Conservation (phyloP, 2,113 vertebrate species). For the Heterochromis multidens region DNA sequence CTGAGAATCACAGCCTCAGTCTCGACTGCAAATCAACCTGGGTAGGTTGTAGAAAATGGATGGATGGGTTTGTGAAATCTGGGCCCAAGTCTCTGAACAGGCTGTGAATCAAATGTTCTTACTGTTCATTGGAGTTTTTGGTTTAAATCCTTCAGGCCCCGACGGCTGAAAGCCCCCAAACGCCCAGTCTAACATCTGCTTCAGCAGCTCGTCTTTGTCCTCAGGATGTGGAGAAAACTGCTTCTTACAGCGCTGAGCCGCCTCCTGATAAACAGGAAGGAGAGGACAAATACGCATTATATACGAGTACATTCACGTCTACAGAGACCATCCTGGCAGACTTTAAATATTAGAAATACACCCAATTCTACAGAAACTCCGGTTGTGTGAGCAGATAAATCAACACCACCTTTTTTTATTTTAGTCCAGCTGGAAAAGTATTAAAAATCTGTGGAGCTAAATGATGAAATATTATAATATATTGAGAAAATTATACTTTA, state of each 20-base stretch:
- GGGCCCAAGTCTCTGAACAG: background rate
- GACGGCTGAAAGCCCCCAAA: conserved; percentile 81
- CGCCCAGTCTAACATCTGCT: conserved; percentile 88
- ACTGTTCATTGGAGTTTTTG: conserved; percentile 25
- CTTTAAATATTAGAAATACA: background rate
- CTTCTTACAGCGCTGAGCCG: conserved; percentile 78
- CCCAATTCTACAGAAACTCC: too few relatives aligned
- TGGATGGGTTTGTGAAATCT: background rate
- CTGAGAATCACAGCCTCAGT: too few relatives aligned
- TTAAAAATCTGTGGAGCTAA: too few relatives aligned
- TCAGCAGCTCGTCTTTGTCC: conserved; percentile 72
- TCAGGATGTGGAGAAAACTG: conserved; percentile 66
- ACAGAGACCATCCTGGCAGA: background rate
- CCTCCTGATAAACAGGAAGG: conserved; percentile 71
- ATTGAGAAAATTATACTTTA: too few relatives aligned
- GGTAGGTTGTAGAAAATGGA: background rate
- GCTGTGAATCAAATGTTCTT: background rate
- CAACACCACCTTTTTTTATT: too few relatives aligned
- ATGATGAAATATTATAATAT: too few relatives aligned
- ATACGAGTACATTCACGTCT: background rate
- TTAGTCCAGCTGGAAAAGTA: too few relatives aligned
- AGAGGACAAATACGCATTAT: background rate
- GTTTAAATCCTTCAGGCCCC: conserved; percentile 78
- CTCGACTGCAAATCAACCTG: background rate
- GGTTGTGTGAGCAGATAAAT: too few relatives aligned